These are phyloP conservation scores for Eretmochelys imbricata DNA, from an alignment of 2,113 vertebrate species.

Conservation along the genomic window DNA sequence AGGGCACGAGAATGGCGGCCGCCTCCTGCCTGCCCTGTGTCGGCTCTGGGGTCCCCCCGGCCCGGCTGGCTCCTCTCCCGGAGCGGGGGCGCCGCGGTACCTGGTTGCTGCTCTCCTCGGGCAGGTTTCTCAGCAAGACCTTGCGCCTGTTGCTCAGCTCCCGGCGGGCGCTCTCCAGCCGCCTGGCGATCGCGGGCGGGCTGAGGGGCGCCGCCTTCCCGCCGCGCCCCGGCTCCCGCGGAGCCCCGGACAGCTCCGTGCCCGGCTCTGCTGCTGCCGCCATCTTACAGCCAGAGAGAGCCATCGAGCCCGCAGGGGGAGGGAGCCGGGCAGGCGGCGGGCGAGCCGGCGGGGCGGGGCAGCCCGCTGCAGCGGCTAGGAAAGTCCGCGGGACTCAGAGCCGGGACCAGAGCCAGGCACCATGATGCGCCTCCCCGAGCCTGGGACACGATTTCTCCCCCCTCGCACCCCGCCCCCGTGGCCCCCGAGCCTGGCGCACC, in stretches of 20 bases:
- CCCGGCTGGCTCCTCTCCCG: background rate
- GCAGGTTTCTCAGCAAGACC: constrained; percentile 93
- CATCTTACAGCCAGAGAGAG: constrained; percentile 38
- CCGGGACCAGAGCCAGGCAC: background rate
- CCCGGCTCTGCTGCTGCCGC: constrained; percentile 68
- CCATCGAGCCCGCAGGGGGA: background rate
- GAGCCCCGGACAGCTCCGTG: constrained; percentile 74
- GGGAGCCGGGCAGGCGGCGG: background rate
- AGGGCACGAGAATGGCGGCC: too few species aligned
- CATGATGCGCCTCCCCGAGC: background rate
- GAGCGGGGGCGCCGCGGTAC: constrained; percentile 61
- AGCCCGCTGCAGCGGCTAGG: background rate
- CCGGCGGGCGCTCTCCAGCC: constrained; percentile 87
- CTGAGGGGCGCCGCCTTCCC: constrained; percentile 70
- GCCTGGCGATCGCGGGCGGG: constrained; percentile 84
- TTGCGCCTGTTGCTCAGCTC: constrained; percentile 96
- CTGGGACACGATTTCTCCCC: background rate
- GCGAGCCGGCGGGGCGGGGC: background rate
- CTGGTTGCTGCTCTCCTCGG: constrained; percentile 91
- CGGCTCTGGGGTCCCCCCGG: background rate
- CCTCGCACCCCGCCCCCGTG: background rate
- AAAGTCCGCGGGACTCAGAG: background rate
- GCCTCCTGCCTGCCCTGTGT: too few species aligned
- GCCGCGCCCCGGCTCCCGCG: constrained; percentile 47
- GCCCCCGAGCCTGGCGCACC: background rate